These are phyloP conservation scores for Hyposmocoma kahamanoa DNA, from an alignment of 1,140 invertebrate genomes.

Conservation along the genomic window DNA sequence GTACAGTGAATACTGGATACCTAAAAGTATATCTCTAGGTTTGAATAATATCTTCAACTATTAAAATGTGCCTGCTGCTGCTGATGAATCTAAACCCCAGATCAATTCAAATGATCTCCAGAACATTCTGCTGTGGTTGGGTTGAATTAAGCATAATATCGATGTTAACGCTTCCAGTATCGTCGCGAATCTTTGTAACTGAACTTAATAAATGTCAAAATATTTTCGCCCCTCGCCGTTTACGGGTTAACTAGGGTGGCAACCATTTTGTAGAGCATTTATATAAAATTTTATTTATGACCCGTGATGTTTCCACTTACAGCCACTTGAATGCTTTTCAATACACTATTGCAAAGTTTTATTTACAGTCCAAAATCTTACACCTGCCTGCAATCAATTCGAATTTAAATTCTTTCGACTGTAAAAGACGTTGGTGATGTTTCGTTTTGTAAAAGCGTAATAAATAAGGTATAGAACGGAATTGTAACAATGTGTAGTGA, in stretches of 20 bases:
- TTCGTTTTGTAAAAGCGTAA: slow-evolving; percentile 14
- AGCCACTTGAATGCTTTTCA: slow-evolving; percentile 23
- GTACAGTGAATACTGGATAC: too few species aligned
- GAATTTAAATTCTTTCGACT: neutral
- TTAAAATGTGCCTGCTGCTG: too few species aligned
- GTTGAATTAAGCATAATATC: too few species aligned
- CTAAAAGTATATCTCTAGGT: too few species aligned
- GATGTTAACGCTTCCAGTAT: slow-evolving; percentile 15
- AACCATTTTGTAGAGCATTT: slow-evolving; percentile 41
- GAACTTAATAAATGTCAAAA: slow-evolving; percentile 54
- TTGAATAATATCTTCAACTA: too few species aligned
- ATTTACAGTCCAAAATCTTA: neutral
- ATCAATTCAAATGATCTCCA: too few species aligned
- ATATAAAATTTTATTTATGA: slow-evolving; percentile 63
- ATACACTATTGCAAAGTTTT: slow-evolving; percentile 11
- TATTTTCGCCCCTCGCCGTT: slow-evolving; percentile 49
- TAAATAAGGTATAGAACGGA: slow-evolving; percentile 40
- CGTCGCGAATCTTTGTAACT: slow-evolving; percentile 8
- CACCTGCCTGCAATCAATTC: neutral
- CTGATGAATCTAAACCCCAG: too few species aligned
- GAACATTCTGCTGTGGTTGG: too few species aligned
- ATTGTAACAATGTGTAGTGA: slow-evolving; percentile 44
- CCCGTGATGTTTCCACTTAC: slow-evolving; percentile 38
- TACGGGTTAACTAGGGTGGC: slow-evolving; percentile 54
- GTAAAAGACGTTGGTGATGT: slow-evolving; percentile 6